Percentiles rank a stretch among this genome's conserved stretches.
Conservation (phyloP, 2,113 vertebrate genomes). For the Scomber scombrus region DNA sequence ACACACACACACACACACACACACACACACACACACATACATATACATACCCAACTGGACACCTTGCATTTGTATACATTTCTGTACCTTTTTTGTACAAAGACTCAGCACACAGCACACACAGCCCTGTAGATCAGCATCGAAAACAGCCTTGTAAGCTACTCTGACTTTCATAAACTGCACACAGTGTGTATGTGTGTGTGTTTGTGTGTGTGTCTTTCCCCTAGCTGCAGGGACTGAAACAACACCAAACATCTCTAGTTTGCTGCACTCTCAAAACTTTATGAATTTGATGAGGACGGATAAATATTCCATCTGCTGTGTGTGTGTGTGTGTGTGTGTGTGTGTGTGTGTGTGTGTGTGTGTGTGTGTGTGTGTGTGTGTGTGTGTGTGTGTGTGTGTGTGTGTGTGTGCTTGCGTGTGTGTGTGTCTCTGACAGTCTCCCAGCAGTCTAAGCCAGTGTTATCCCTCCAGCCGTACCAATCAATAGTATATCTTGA, state of each 20-base stretch:
- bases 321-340: constrained; percentile 44
- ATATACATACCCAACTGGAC: constrained; percentile 43
- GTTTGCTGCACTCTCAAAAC: constrained; percentile 75
- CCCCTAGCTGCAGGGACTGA: constrained; percentile 65
- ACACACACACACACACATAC: constrained; percentile 34
- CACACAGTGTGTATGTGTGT: constrained; percentile 2
- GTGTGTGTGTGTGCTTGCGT: constrained; percentile 20
- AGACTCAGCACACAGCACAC: constrained; percentile 30
- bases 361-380: constrained; percentile 15
- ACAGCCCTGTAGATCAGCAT: constrained; percentile 33
- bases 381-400: constrained; percentile 25
- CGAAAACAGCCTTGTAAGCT: constrained; percentile 21
- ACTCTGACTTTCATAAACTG: constrained; percentile 62
- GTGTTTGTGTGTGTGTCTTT: constrained; percentile 28
- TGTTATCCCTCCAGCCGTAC: constrained; percentile 81
- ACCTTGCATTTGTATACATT: constrained; percentile 48
- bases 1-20: constrained; percentile 52
- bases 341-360: constrained; percentile 29
- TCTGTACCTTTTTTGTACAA: constrained; percentile 38
- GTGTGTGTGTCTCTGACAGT: constrained; percentile 60
- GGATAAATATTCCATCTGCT: constrained; percentile 84
- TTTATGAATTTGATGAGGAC: constrained; percentile 80
- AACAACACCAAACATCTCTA: constrained; percentile 73
- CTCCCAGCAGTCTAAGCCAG: constrained; percentile 78
- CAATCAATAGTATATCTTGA: constrained; percentile 79